phyloP scores from a whole-genome alignment of 1,140 invertebrate species.

The Camponotus floridanus region DNA sequence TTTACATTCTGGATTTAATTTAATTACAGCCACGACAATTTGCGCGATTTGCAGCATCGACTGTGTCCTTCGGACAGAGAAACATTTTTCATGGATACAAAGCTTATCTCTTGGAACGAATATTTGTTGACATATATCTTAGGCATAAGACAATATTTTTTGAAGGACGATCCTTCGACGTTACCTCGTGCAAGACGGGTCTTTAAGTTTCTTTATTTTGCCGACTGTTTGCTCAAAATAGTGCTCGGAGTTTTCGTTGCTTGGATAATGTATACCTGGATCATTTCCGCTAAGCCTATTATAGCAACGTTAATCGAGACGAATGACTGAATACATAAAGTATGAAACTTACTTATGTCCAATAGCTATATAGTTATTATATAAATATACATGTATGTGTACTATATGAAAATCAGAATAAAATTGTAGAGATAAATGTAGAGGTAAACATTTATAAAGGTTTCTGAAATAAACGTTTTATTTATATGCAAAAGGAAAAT shows the following conservation, averaged over 20 bases:
- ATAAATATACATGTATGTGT: too few relatives aligned
- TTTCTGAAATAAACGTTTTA: too few relatives aligned
- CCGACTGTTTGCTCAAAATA: conserved; percentile 77
- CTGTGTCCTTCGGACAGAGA: conserved; percentile 88
- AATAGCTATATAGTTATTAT: neutral
- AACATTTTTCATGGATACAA: conserved; percentile 87
- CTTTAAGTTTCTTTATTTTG: conserved; percentile 76
- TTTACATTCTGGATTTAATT: neutral
- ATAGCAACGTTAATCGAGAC: conserved; percentile 4
- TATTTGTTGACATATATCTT: conserved; percentile 91
- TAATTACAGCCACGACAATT: conserved; percentile 88
- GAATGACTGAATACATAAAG: neutral
- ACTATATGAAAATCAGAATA: neutral
- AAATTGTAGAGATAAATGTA: too few relatives aligned
- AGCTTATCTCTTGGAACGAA: conserved; percentile 89
- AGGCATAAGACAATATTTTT: conserved; percentile 90
- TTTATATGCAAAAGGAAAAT: too few relatives aligned
- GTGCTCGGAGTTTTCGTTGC: conserved; percentile 66
- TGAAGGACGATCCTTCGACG: conserved; percentile 92
- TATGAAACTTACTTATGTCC: neutral
- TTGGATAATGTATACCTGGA: conserved; percentile 79
- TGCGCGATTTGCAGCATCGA: conserved; percentile 87
- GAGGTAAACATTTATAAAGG: too few relatives aligned
- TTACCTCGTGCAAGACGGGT: conserved; percentile 90
- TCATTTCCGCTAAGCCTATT: conserved; percentile 60